Evolutionary conservation across 2,888 invertebrate species (phyloP), one percentile per base, ranked within the genome.

Genomic region (Elgonia sp.): DNA sequence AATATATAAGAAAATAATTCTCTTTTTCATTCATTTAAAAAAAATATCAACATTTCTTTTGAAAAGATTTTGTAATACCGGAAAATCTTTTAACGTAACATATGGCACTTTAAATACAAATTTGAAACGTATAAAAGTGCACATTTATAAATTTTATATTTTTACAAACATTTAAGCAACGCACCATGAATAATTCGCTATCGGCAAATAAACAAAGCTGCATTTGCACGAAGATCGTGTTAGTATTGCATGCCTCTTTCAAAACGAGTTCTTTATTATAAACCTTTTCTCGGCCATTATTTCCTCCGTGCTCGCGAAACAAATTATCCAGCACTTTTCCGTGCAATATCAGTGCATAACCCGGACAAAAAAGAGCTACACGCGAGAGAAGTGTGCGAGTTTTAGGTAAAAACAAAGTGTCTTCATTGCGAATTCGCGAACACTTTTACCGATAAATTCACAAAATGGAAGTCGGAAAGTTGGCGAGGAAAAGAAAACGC

Each of bases 401-500:
- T 57, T 69, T 55, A 29, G 29, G 29, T 39, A 63, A 81, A 81
- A 72, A 62, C 63, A 65, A 63, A 53, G 73, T 63, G 39, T 62
- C 75, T 69, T 75, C 75, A 75, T 75, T 69, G 73, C 60, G 67
- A 69, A 83, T 83, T 83, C 83, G 75, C 42, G 67, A 83, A 73
- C 67, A 83, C 75, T 60, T 67, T 50, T 40, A 10, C 75, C 67
- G 50, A 83, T 83, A 83, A 83, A 83, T 83, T 75, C 14, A 20
- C 46, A 62, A 83, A 83, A 83, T 65, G 75, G 42, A 62, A 65
- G 65, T 82, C 37, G 55, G 42, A 57, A 67, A 75, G 62, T 63
- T 65, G 67, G 40, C 50, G 75, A 75, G 53, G 55, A 46, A 75
- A 60, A 83, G 75, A 72, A 67, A 75, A 40, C 14, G 40, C 72